Percentiles rank a stretch among this genome's conserved stretches.
Evolutionary conservation across 2,888 invertebrate genomes (phyloP).

Genomic region (Carcina quercana): DNA sequence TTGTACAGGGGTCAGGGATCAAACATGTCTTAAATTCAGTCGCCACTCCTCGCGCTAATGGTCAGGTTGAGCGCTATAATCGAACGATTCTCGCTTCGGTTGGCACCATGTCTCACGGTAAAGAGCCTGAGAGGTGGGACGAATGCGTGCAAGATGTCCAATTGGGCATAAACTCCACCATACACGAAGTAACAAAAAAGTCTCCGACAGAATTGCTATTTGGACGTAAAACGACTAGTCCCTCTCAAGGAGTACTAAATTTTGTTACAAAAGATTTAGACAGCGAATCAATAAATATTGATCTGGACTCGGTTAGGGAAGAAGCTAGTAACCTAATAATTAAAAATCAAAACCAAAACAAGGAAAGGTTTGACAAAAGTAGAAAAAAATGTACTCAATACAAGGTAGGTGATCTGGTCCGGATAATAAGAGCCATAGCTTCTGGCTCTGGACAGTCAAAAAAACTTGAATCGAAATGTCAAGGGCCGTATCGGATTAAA

Average conservation of each 20-base stretch:
- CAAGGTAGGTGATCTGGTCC: conserved; percentile 4
- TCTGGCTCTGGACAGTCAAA: conserved; percentile 6
- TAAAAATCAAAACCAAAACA: conserved; percentile 8
- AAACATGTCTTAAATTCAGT: conserved; percentile 15
- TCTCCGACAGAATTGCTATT: conserved; percentile 17
- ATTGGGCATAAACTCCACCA: conserved; percentile 13
- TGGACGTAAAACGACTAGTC: conserved; percentile 11
- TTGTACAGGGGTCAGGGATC: not conserved
- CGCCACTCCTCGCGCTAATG: conserved; percentile 11
- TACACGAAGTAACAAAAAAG: conserved; percentile 12
- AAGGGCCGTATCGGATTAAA: conserved; percentile 8
- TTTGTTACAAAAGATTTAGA: conserved; percentile 5
- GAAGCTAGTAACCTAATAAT: conserved; percentile 6
- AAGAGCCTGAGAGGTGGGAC: conserved; percentile 7
- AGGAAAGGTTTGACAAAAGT: conserved; percentile 4
- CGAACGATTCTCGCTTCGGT: conserved; percentile 5
- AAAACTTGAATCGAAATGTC: conserved; percentile 9
- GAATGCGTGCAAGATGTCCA: conserved; percentile 12
- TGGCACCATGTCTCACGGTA: conserved; percentile 7
- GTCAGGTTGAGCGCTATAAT: conserved; percentile 9
- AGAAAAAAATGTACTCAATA: not conserved
- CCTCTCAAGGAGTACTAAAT: conserved; percentile 11
- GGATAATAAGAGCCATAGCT: conserved; percentile 1
- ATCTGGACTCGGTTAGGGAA: conserved; percentile 5
- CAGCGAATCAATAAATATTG: not conserved